These are phyloP conservation scores for Caenorhabditis sp. DNA, from an alignment of 2,888 invertebrate species.

Conservation along the genomic window DNA sequence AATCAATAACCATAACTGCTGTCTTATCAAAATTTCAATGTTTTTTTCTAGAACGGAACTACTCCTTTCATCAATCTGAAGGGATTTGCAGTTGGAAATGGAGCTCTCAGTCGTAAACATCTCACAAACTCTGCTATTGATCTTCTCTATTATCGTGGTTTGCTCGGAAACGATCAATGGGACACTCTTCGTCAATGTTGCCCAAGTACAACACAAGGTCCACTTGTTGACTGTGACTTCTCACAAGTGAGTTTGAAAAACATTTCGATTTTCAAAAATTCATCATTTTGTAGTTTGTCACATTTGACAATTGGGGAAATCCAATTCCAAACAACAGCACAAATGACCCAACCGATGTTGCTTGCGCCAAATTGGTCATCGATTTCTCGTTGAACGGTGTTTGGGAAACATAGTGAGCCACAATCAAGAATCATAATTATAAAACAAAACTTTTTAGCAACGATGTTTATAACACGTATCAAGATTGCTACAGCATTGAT, in stretches of 20 bases:
- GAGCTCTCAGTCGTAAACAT: slow-evolving; percentile 54
- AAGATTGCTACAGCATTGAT: slow-evolving; percentile 56
- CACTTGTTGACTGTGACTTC: slow-evolving; percentile 53
- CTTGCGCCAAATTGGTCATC: slow-evolving; percentile 52
- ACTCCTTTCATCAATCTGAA: slow-evolving; percentile 51
- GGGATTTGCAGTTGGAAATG: slow-evolving; percentile 69
- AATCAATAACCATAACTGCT: too few species aligned
- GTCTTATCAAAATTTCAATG: too few species aligned
- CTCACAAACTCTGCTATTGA: slow-evolving; percentile 59
- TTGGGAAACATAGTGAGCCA: slow-evolving; percentile 47
- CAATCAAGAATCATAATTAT: background rate
- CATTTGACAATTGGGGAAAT: slow-evolving; percentile 41
- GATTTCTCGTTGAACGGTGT: slow-evolving; percentile 38
- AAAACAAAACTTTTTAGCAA: slow-evolving; percentile 35
- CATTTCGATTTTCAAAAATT: background rate
- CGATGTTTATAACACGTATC: slow-evolving; percentile 60
- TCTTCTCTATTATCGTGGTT: slow-evolving; percentile 57
- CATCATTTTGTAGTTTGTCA: slow-evolving; percentile 25
- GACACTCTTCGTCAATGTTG: slow-evolving; percentile 49
- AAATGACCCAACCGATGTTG: slow-evolving; percentile 18
- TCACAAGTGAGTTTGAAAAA: slow-evolving; percentile 30
- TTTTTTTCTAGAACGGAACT: slow-evolving; percentile 30
- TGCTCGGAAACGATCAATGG: slow-evolving; percentile 52
- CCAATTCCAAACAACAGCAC: slow-evolving; percentile 28
- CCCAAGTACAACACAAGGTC: slow-evolving; percentile 29